A percentile compares a stretch with the other conserved stretches of the same genome.
Conservation (phyloP, 2,797 vertebrate genomes). For the Sebastes vulpes region DNA sequence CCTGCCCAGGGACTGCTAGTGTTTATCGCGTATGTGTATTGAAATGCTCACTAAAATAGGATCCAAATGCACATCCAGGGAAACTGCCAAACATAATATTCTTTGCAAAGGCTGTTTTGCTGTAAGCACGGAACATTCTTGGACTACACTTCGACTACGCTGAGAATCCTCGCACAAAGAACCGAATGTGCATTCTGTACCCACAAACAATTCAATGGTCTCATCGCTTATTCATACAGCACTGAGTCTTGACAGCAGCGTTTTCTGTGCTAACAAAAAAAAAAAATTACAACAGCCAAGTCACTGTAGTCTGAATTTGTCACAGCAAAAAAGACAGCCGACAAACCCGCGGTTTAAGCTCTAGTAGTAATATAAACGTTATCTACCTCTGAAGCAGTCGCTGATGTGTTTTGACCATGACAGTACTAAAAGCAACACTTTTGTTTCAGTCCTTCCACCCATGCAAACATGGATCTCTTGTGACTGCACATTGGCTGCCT, state of each 20-base stretch:
- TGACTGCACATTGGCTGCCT: conserved; percentile 22
- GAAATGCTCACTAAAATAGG: conserved; percentile 28
- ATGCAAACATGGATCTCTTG: conserved; percentile 25
- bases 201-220: conserved; percentile 48
- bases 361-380: background rate
- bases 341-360: conserved; percentile 36
- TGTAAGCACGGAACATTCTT: conserved; percentile 39
- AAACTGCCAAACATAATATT: conserved; percentile 27
- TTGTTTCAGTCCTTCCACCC: conserved; percentile 19
- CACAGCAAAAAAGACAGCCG: conserved; percentile 5
- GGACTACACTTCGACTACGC: conserved; percentile 11
- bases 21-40: background rate
- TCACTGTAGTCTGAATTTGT: conserved; percentile 38
- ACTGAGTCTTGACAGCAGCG: conserved; percentile 38
- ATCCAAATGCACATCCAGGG: conserved; percentile 29
- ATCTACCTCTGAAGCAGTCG: conserved; percentile 1
- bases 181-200: conserved; percentile 28
- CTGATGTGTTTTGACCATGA: conserved; percentile 50
- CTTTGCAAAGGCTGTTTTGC: conserved; percentile 14
- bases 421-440: conserved; percentile 29
- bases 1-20: conserved; percentile 8
- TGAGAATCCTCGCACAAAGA: conserved; percentile 11
- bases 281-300: conserved; percentile 4
- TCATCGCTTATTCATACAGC: conserved; percentile 65
- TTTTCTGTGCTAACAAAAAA: conserved; percentile 17